Conservation (phyloP, 1,140 invertebrate species). For the Bombus picipes region DNA sequence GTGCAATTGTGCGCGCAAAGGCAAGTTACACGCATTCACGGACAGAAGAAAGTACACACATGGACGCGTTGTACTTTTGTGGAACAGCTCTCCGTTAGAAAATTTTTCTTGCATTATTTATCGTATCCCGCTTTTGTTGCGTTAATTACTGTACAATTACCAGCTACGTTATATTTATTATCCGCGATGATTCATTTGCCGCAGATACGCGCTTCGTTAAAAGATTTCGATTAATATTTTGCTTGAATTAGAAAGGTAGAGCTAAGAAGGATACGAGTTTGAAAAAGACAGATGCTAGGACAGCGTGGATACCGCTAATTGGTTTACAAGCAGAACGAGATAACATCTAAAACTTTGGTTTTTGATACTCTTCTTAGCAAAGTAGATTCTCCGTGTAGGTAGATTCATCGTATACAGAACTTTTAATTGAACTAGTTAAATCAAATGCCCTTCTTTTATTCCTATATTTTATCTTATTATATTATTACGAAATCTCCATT, state of each 20-base stretch:
- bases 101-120: slow-evolving; percentile 23
- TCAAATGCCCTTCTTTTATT: too few species aligned
- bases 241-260: slow-evolving; percentile 9
- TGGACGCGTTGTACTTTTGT: slow-evolving; percentile 23
- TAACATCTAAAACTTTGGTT: not conserved
- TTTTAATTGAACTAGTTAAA: too few species aligned
- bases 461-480: not conserved
- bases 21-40: too few species aligned
- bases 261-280: not conserved
- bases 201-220: too few species aligned
- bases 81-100: slow-evolving; percentile 17
- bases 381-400: not conserved
- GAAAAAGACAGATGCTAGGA: not conserved
- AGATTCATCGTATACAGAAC: not conserved
- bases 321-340: not conserved
- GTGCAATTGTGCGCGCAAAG: too few species aligned
- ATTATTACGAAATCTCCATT: not conserved
- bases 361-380: not conserved
- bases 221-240: not conserved
- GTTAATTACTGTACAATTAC: slow-evolving; percentile 15
- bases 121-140: not conserved
- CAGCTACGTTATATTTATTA: not conserved
- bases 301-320: not conserved
- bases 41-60: too few species aligned
- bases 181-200: not conserved